These are phyloP conservation scores for Acanthaster planci DNA, from an alignment of 35 echinoderm and acorn worm species.

Conservation along the genomic window DNA sequence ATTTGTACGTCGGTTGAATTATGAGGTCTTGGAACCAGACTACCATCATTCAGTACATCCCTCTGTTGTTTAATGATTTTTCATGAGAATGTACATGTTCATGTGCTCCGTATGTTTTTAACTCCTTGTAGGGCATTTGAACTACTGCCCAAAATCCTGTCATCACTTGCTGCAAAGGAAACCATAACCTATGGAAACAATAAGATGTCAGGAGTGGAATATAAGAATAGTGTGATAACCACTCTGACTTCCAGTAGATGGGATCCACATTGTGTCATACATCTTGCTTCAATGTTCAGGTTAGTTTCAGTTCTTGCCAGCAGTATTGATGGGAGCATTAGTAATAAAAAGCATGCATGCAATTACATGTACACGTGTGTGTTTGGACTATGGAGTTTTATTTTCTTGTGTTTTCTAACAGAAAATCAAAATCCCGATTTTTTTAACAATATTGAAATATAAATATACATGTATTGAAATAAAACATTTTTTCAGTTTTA, in stretches of 20 bases:
- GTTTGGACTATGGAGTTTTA: too few relatives aligned
- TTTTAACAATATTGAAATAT: too few relatives aligned
- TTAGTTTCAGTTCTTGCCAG: too few relatives aligned
- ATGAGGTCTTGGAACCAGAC: not conserved
- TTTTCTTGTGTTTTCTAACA: too few relatives aligned
- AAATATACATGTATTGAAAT: too few relatives aligned
- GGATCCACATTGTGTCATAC: slow-evolving; percentile 68
- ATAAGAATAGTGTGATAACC: slow-evolving; percentile 67
- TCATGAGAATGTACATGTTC: not conserved
- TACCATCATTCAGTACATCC: not conserved
- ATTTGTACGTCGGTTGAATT: not conserved
- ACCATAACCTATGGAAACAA: slow-evolving; percentile 59
- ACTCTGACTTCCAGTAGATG: slow-evolving; percentile 67
- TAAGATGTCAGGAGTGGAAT: slow-evolving; percentile 63
- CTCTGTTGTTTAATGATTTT: too few relatives aligned
- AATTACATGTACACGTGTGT: too few relatives aligned
- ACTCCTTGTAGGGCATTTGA: slow-evolving; percentile 84
- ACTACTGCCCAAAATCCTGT: slow-evolving; percentile 65
- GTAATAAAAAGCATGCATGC: too few relatives aligned
- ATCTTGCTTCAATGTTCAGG: slow-evolving; percentile 69
- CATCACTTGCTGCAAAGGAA: slow-evolving; percentile 64
- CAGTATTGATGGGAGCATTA: too few relatives aligned
- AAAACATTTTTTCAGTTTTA: too few relatives aligned
- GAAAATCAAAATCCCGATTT: too few relatives aligned
- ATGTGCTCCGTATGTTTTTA: not conserved